Base-by-base conservation (phyloP, 2,113 vertebrate genomes). In the Brachypodius melanocephalos region DNA sequence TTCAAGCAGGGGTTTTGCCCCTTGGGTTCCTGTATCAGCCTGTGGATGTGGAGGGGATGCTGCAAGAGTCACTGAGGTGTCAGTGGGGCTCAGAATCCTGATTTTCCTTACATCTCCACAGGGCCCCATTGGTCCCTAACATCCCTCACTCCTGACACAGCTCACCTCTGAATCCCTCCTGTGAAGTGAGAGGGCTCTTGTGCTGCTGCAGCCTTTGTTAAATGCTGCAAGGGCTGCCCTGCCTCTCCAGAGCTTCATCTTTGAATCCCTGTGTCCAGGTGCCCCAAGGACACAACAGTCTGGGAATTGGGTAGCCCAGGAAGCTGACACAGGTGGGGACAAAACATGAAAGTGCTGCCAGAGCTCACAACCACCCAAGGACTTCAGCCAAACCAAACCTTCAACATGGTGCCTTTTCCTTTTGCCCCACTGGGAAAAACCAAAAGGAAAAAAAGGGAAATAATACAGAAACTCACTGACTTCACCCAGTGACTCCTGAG, bases 41-140 rank as follows among this genome's bases (percentile, higher is more conserved):
- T 94, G 71, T 94, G 93, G 94, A 94, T 20, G 24, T n/a, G n/a
- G 67, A 95, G 81, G 73, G 36, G 88, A 78, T 62, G 74, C 72
- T 91, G 69, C 72, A 92, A 72, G 38, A 77, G 43, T 28, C 45
- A n/a, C 5, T 17, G 61, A 67, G 6, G 59, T 61, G n/a, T 67
- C 67, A 51, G 42, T 14, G 72, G 22, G 17, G 17, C 61, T 43
- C 86, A 58, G 61, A 63, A 94, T 65, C 76, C 24, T 29, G 34
- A 20, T 66, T 69, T 72, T 66, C 14, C 19, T 18, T 28, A 2
- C 6, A 36, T 14, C 48, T 43, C 11, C 25, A 14, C 0, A 0
- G 43, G 12, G 5, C 12, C 12, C 26, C 2, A 0, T 14, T 40
- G 28, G 36, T 48, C 14, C 71, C 43, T 80, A 31, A 29, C 49